Evolutionary conservation across 2,113 vertebrate species (phyloP).

Genomic region (Cynocephalus volans): DNA sequence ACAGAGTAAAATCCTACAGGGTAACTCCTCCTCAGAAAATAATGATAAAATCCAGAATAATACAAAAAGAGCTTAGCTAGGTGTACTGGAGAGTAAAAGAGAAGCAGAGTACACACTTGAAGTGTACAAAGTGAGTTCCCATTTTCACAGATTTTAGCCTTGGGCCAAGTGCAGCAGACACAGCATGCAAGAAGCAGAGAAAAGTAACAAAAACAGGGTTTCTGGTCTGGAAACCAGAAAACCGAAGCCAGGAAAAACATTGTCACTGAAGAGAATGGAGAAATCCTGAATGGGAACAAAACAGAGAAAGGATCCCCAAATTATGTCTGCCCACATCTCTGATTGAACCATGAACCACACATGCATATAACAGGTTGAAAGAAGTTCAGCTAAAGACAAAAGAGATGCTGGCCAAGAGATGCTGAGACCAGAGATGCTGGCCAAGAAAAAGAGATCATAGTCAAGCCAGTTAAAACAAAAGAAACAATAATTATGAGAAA

Average conservation of each 20-base stretch:
- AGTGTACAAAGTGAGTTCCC: not conserved
- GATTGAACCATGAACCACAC: not conserved
- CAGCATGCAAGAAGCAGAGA: not conserved
- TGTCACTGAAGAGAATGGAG: not conserved
- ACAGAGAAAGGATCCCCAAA: not conserved
- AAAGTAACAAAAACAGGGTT: not conserved
- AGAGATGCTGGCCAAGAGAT: not conserved
- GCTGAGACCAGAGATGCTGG: not conserved
- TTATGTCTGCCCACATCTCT: not conserved
- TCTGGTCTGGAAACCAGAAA: not conserved
- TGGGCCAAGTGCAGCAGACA: not conserved
- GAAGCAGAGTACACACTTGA: not conserved
- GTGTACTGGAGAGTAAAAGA: not conserved
- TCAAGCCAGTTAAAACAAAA: not conserved
- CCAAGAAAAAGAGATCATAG: not conserved
- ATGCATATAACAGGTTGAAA: not conserved
- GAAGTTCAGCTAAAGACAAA: not conserved
- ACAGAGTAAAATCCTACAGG: not conserved
- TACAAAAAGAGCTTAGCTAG: not conserved
- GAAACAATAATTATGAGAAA: not conserved
- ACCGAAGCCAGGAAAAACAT: not conserved
- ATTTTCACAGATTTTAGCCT: not conserved
- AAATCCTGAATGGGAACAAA: not conserved
- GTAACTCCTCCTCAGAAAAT: not conserved
- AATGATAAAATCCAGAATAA: not conserved